phyloP scores from a whole-genome alignment of 2,113 vertebrate genomes.

The Pycnonotus jocosus region DNA sequence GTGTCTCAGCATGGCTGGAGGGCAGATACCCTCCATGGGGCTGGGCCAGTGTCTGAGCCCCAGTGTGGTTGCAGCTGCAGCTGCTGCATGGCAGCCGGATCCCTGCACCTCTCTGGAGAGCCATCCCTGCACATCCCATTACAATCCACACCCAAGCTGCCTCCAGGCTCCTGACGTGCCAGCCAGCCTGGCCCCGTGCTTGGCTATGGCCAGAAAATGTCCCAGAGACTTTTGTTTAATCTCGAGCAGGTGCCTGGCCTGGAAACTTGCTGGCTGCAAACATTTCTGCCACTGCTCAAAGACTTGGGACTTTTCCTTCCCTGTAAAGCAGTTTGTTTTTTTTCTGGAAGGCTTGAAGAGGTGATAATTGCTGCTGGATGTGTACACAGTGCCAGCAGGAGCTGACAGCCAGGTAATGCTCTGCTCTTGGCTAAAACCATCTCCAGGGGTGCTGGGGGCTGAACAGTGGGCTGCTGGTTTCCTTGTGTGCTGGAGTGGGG shows the following conservation, averaged over 20 bases:
- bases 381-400: background rate
- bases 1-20: background rate
- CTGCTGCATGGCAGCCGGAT: fast-evolving
- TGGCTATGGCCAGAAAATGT: background rate
- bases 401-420: background rate
- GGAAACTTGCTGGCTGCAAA: slow-evolving; percentile 34
- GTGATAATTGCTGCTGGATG: slow-evolving; percentile 12
- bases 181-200: background rate
- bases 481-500: background rate
- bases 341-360: background rate
- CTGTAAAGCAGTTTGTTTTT: background rate
- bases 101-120: background rate
- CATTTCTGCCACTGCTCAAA: background rate
- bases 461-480: background rate
- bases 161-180: background rate
- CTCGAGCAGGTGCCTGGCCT: background rate
- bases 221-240: slow-evolving; percentile 1
- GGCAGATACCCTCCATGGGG: background rate
- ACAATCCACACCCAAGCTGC: background rate
- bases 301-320: background rate
- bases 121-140: background rate
- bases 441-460: background rate
- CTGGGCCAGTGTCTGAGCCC: background rate
- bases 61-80: background rate
- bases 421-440: background rate